Base-by-base conservation (phyloP, 2,113 vertebrate species). In the Lophura nycthemera region DNA sequence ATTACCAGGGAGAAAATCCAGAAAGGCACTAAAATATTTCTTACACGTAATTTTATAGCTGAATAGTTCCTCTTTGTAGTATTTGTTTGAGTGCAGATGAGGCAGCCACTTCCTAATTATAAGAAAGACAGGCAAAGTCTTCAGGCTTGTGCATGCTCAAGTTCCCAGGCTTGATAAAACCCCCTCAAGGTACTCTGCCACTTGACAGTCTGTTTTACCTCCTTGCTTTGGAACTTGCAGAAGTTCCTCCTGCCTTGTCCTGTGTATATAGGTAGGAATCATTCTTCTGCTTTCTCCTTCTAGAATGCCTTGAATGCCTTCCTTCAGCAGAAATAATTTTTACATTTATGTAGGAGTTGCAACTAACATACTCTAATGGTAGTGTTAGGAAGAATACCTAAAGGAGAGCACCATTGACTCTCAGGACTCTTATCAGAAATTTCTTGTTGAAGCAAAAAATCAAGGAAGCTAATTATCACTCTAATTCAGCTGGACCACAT, bases 131-230 rank as follows among this genome's bases (percentile, higher is more conserved):
- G 14, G 20, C 40, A 20, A 5, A 60, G 25, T 8, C 40, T 48
- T 29, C 19, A 43, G 32, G 18, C 45, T 71, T 20, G 7, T 45
- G 42, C 13, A 45, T 47, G 13, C 18, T 69, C 21, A 16, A 6
- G 12, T 22, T 69, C 17, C 48, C 54, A 10, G 34, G 30, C 24
- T 21, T 70, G 40, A 22, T 61, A 40, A 40, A 83, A 21, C 7
- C 14, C 2, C 29, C 16, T 20, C 1, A 10, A 27, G 12, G 34
- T 12, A 1, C 19, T 60, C 1, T 0, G 19, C 40, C 5, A 3
- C 13, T 66, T 45, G n/a, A 32, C 6, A 6, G 3, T 54, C 61
- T 8, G 1, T 60, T 84, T 82, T 65, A 40, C 7, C 10, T 80
- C 60, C 20, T 88, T 8, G 1, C 50, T 52, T 29, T 52, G 1